phyloP scores from a whole-genome alignment of 2,888 invertebrate genomes.

The Fragum fragum region DNA sequence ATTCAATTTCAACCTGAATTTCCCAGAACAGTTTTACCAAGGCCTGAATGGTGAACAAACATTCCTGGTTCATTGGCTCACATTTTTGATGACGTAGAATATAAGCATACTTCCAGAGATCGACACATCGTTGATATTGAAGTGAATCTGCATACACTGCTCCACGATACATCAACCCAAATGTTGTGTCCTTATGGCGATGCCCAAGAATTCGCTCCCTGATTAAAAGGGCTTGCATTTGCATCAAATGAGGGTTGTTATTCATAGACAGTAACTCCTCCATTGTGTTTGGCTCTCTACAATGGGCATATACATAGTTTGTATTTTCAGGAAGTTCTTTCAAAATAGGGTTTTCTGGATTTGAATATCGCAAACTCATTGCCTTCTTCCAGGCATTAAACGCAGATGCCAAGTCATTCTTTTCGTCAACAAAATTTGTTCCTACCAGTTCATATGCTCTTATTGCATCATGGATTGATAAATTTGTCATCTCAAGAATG shows the following conservation, averaged over 20 bases:
- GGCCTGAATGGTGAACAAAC: conserved; percentile 95
- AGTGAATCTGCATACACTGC: conserved; percentile 89
- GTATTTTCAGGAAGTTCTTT: conserved; percentile 64
- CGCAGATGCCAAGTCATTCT: conserved; percentile 90
- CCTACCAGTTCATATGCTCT: conserved; percentile 96
- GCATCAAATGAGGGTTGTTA: conserved; percentile 75
- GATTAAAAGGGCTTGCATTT: conserved; percentile 94
- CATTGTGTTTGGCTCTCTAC: conserved; percentile 72
- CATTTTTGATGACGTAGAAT: conserved; percentile 93
- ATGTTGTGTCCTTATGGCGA: conserved; percentile 95
- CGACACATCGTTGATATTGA: conserved; percentile 93
- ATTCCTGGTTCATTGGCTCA: conserved; percentile 92
- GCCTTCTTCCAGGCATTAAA: conserved; percentile 91
- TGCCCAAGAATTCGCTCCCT: conserved; percentile 95
- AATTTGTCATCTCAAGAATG: conserved; percentile 90
- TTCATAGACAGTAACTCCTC: conserved; percentile 69
- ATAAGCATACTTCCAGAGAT: conserved; percentile 94
- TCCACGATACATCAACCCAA: conserved; percentile 88
- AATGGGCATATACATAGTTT: conserved; percentile 71
- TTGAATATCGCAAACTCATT: conserved; percentile 89
- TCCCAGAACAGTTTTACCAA: conserved; percentile 93
- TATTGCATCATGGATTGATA: conserved; percentile 91
- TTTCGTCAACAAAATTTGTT: conserved; percentile 95
- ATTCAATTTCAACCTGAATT: conserved; percentile 85
- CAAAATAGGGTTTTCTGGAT: conserved; percentile 57